These are phyloP conservation scores for Fabriciana adippe DNA, from an alignment of 2,888 invertebrate genomes.

Conservation along the genomic window DNA sequence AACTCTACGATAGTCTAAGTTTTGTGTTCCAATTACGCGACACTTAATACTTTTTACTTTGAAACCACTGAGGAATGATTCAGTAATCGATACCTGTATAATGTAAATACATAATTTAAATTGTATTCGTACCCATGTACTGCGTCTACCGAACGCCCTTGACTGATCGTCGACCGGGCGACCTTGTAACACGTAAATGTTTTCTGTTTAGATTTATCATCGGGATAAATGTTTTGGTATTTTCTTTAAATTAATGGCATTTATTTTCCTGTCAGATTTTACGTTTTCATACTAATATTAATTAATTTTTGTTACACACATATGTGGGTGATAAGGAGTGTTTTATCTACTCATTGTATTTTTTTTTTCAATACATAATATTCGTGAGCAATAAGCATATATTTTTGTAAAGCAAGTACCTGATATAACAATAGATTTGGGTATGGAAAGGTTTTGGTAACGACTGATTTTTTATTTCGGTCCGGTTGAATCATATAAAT, in stretches of 20 bases:
- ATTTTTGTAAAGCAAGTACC: not conserved
- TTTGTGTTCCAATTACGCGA: not conserved
- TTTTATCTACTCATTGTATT: not conserved
- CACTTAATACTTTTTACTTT: not conserved
- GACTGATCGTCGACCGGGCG: conserved; percentile 77
- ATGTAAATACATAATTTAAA: conserved; percentile 53
- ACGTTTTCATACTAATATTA: too few relatives aligned
- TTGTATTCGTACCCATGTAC: conserved; percentile 55
- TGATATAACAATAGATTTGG: not conserved
- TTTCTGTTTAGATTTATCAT: conserved; percentile 70
- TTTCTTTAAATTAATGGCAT: conserved; percentile 8
- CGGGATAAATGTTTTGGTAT: conserved; percentile 57
- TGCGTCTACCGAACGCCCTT: conserved; percentile 76
- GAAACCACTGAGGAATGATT: conserved; percentile 28
- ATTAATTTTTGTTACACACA: too few relatives aligned
- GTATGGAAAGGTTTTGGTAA: not conserved
- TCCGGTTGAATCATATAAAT: not conserved
- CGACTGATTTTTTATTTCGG: not conserved
- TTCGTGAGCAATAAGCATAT: not conserved
- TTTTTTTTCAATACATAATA: not conserved
- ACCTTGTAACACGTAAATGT: conserved; percentile 74
- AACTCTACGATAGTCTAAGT: not conserved
- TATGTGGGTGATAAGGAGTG: too few relatives aligned
- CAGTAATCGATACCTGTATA: conserved; percentile 41
- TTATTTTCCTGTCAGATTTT: too few relatives aligned